Evolutionary conservation across 1,140 invertebrate genomes (phyloP), one percentile per base, ranked within the genome.

Genomic region (Reticulitermes speratus): DNA sequence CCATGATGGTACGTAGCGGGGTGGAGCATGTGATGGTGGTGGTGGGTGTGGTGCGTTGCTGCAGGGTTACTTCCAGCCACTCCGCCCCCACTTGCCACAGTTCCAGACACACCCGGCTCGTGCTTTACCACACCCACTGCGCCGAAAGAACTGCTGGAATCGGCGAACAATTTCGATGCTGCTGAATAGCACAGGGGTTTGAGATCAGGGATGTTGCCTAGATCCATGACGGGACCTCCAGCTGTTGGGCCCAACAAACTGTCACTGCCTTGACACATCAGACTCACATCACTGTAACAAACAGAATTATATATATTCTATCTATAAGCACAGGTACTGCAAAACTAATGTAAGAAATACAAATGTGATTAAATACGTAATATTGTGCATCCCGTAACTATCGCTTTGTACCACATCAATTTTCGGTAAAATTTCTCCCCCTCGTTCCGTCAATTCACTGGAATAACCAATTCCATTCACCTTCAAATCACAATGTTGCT

Each of bases 1-100:
- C 85, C 85, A 21, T 86, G 85, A 45, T 86, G 85, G 85, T 86
- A 86, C 44, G 52, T 55, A 1, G 85, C 85, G 85, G 85, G 75
- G 85, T 86, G 75, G 38, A 86, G 85, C 85, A 86, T 81, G 85
- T 86, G 65, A 30, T 55, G 52, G 14, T 48, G 45, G 45, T 48
- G 45, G 9, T 48, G 9, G 45, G 9, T 48, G 45, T 48, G 84
- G 14, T 52, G 84, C 5, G 7, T 44, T 23, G 84, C 84, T 32
- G 52, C 85, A 52, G 85, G 85, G 11, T 30, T 55, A 9, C 65
- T 52, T 44, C 5, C 38, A 38, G 55, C 14, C 2, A 8, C 52
- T 8, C 85, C 55, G 25, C 85, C 44, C 85, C 85, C 83, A 84
- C 83, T 48, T 44, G 21, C 81, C 0, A 30, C 5, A 44, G 30